Conservation (phyloP, 1,140 invertebrate species). For the Thereuonema tuberculata region DNA sequence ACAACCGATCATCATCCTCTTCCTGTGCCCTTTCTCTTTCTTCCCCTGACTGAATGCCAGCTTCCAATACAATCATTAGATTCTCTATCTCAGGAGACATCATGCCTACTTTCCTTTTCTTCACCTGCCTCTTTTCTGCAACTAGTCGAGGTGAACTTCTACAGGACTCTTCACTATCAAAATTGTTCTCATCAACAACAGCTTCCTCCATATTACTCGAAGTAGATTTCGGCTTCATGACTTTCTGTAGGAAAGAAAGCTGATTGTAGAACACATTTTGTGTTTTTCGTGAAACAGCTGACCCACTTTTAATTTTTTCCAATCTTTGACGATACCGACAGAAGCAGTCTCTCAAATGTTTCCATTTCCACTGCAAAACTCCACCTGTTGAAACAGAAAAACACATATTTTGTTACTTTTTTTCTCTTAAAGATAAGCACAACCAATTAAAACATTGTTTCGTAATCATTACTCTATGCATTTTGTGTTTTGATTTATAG, state of each 20-base stretch:
- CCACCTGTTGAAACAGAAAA: neutral
- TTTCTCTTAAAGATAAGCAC: too few relatives aligned
- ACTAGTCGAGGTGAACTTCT: neutral
- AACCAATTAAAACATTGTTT: too few relatives aligned
- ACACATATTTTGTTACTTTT: too few relatives aligned
- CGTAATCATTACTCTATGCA: too few relatives aligned
- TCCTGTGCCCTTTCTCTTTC: neutral
- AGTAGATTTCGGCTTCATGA: neutral
- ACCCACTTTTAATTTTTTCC: neutral
- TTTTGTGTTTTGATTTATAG: too few relatives aligned
- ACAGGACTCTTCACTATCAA: neutral
- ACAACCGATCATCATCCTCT: neutral
- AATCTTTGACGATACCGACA: neutral
- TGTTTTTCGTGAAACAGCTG: neutral
- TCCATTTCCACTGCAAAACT: neutral
- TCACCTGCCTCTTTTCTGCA: neutral
- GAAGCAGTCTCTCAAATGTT: neutral
- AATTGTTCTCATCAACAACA: neutral
- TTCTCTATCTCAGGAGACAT: neutral
- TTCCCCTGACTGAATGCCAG: neutral
- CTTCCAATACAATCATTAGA: neutral
- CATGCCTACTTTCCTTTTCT: neutral
- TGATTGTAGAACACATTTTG: neutral
- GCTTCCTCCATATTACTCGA: neutral
- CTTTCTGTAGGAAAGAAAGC: neutral